These are phyloP conservation scores for Drosophila pseudoananassae DNA, from an alignment of 1,140 invertebrate genomes.

Conservation along the genomic window DNA sequence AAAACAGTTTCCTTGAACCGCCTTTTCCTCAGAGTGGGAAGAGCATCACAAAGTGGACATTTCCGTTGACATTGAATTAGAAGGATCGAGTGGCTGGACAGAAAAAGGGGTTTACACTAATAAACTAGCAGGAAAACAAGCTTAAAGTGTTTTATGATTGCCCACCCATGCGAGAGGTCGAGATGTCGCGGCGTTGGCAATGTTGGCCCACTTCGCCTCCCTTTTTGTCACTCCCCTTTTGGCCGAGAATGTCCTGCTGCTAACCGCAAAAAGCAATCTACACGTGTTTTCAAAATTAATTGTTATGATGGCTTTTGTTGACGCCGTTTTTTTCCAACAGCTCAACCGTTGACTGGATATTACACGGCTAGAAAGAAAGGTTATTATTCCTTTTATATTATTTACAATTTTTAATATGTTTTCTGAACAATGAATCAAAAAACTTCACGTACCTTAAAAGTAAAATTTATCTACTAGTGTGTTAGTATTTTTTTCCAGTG, in stretches of 20 bases:
- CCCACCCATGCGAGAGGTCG: conserved; percentile 71
- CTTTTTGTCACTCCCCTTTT: conserved; percentile 15
- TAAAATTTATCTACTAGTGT: neutral
- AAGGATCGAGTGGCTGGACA: conserved; percentile 41
- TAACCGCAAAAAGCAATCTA: conserved; percentile 83
- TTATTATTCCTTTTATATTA: neutral
- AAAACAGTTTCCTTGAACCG: conserved; percentile 14
- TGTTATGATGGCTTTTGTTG: conserved; percentile 82
- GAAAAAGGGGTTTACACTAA: conserved; percentile 64
- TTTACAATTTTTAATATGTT: neutral
- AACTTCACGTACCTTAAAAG: too few species aligned
- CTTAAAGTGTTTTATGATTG: conserved; percentile 82
- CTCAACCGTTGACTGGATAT: conserved; percentile 4
- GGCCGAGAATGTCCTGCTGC: conserved; percentile 48
- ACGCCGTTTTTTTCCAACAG: conserved; percentile 65
- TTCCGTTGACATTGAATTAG: conserved; percentile 76
- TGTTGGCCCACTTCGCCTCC: conserved; percentile 37
- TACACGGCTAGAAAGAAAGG: neutral
- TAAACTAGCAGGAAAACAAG: conserved; percentile 81
- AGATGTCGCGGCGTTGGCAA: conserved; percentile 64
- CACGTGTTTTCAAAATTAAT: conserved; percentile 83
- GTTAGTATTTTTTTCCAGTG: too few species aligned
- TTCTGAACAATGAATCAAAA: neutral
- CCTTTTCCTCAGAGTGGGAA: conserved; percentile 20
- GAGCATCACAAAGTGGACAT: conserved; percentile 65